Base-by-base conservation (phyloP, 2,888 invertebrate species). In the Ashinkailepas kermadecensis region DNA sequence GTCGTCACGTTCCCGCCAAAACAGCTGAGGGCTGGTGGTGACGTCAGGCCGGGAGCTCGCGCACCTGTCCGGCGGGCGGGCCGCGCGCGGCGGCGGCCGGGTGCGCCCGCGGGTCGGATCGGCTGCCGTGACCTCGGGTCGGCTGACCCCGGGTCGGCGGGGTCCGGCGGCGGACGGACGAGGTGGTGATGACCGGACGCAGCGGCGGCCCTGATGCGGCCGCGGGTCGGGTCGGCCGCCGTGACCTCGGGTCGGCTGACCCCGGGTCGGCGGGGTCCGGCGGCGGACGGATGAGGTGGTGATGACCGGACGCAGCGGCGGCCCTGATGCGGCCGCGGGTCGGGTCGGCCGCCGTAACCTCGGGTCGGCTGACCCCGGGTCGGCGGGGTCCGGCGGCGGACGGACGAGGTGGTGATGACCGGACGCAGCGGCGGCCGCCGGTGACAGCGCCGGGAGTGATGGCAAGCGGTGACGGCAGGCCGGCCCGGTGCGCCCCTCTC, bases 21-120 rank as follows among this genome's bases (percentile, higher is more conserved):
- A 70, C 70, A 70, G 70, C 70, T 25, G 25, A n/a, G 25, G 13
- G 25, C 67, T 13, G 25, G 11, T 0, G 59, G 25, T 67, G 67
- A 67, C 67, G 67, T 67, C 67, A 67, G 11, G 67, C n/a, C 67
- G n/a, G 25, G 25, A 8, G n/a, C 15, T 21, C 70, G 12, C 18
- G 70, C 70, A 70, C 70, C 70, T 70, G 70, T 70, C 70, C 39
- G 39, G 39, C 23, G 67, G 25, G 67, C 67, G 59, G 59, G 11
- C 59, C 59, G 15, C 59, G 59, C 59, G 59, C 59, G 67, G 67
- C 12, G 25, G 25, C 67, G 9, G 25, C 39, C n/a, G 65, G 21
- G 4, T 21, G 10, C 21, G 23, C 23, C 18, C 8, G 18, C 18
- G 62, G 62, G 18, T n/a, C n/a, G n/a, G n/a, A n/a, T n/a, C n/a